These are phyloP conservation scores for Lagenorhynchus albirostris DNA, from an alignment of 2,113 vertebrate genomes.

Conservation along the genomic window DNA sequence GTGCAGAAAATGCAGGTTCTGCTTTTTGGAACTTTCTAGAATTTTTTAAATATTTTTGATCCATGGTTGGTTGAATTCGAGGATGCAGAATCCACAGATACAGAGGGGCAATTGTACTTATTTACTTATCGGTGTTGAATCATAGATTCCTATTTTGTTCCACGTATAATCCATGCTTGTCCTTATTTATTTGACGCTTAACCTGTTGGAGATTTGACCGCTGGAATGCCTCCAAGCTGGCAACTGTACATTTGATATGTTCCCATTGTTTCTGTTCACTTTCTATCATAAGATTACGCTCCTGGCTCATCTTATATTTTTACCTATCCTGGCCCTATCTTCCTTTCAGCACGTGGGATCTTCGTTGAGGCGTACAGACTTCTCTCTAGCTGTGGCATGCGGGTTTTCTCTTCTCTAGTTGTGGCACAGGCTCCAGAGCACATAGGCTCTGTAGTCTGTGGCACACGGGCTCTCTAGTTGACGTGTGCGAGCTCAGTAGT, in stretches of 20 bases:
- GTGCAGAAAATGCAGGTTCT: neutral
- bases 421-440: too few relatives aligned
- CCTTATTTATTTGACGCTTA: neutral
- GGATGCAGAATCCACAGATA: neutral
- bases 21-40: neutral
- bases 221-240: neutral
- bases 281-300: neutral
- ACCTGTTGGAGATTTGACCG: neutral
- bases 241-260: too few relatives aligned
- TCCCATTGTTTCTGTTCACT: neutral
- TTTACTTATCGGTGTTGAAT: neutral
- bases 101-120: neutral
- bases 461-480: too few relatives aligned
- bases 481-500: too few relatives aligned
- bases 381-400: too few relatives aligned
- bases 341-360: too few relatives aligned
- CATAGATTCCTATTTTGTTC: neutral
- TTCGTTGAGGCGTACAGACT: too few relatives aligned
- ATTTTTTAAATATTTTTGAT: neutral
- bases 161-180: neutral
- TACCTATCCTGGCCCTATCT: too few relatives aligned
- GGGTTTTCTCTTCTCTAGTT: too few relatives aligned
- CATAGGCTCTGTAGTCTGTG: too few relatives aligned
- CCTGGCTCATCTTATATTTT: neutral
- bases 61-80: neutral